Base-by-base conservation (phyloP, 1,140 invertebrate genomes). In the Aphis craccivora region DNA sequence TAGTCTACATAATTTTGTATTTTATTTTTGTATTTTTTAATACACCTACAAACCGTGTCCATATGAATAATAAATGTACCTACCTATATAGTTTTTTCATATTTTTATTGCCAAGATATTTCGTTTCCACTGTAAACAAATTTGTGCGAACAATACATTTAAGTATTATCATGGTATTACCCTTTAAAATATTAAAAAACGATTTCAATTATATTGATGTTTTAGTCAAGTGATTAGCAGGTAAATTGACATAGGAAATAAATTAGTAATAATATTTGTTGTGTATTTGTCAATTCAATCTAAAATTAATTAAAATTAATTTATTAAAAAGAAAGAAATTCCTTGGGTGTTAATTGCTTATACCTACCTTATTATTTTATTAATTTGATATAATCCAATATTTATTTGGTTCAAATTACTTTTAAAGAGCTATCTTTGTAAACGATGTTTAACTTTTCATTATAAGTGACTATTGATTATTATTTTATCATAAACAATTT, bases 1-100 rank as follows among this genome's bases (percentile, higher is more conserved):
- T 76, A 76, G 30, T n/a, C 60, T n/a, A 53, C 48, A n/a, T 37
- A 0, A 89, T 53, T 37, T 23, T 53, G 11, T 37, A 89, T 35
- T 23, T 1, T 35, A 25, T 45, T 53, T 89, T 35, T 53, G n/a
- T 37, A 43, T n/a, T 84, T 53, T 84, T 92, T 81, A 83, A 30
- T 86, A 55, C 81, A 84, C 37, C 48, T 84, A 53, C 14, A n/a
- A 51, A 93, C 91, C 81, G 91, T 93, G 37, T 93, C 91, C 81
- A 84, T 53, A 93, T 23, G 91, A 84, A 92, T 86, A 93, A 53
- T 60, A 89, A 9, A 89, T 25, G 6, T 40, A 40, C 37, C 37
- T 40, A 40, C 37, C 37, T 40, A 43, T 23, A 2, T 89, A 23
- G 35, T 37, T 40, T 90, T n/a, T 53, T 51, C 35, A 51, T 53